Conservation (phyloP, 2,797 vertebrate genomes). For the Spondyliosoma cantharus region DNA sequence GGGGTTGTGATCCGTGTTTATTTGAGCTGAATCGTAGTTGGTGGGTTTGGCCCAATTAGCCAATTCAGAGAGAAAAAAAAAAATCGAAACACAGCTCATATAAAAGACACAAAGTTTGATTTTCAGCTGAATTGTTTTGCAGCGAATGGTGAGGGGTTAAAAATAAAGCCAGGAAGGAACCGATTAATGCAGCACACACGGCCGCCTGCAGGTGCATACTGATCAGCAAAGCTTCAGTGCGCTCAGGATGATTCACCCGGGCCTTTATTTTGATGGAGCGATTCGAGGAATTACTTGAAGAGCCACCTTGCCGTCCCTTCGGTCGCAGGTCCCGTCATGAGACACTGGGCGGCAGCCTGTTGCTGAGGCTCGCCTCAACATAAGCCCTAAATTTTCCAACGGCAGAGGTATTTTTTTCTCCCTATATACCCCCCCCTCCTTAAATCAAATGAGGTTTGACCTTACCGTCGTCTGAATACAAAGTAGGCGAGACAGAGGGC, state of each 20-base stretch:
- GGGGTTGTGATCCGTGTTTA: conserved; percentile 23
- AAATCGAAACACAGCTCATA: no score
- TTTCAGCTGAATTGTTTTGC: conserved; percentile 46
- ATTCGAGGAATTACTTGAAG: conserved; percentile 55
- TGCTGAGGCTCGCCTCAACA: conserved; percentile 35
- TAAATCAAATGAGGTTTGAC: conserved; percentile 74
- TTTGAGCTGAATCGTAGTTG: conserved; percentile 25
- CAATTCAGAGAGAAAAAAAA: conserved; percentile 73
- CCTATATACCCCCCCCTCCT: conserved; percentile 39
- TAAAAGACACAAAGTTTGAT: neutral
- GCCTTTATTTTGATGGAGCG: conserved; percentile 69
- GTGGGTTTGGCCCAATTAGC: conserved; percentile 84
- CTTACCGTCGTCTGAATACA: conserved; percentile 65
- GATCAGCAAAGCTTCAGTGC: conserved; percentile 68
- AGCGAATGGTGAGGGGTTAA: conserved; percentile 41
- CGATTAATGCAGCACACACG: conserved; percentile 76
- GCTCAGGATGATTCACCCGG: conserved; percentile 62
- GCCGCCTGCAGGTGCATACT: conserved; percentile 72
- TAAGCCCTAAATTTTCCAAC: conserved; percentile 33
- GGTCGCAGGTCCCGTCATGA: conserved; percentile 18
- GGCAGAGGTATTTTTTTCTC: conserved; percentile 14
- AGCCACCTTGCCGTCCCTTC: conserved; percentile 36
- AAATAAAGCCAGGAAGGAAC: conserved; percentile 38
- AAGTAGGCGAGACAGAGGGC: conserved; percentile 55
- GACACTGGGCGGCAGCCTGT: conserved; percentile 23